Conservation (phyloP, 2,888 invertebrate species). For the Autographa pulchrina region DNA sequence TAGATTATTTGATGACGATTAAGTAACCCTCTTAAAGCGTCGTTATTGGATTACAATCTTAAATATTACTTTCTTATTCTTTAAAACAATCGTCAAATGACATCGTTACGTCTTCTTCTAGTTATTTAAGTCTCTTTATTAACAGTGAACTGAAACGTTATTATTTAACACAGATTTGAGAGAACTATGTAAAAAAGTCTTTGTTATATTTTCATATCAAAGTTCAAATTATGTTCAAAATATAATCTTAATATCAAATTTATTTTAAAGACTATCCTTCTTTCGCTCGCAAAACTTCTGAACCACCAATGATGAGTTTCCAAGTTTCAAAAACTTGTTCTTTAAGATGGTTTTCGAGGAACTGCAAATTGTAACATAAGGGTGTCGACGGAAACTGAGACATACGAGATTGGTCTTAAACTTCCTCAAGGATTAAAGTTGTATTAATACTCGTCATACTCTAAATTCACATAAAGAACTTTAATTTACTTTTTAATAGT, state of each 20-base stretch:
- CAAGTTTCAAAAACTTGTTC: constrained; percentile 43
- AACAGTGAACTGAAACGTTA: too few relatives aligned
- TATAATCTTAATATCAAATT: constrained; percentile 31
- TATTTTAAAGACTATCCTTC: constrained; percentile 16
- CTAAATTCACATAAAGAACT: neutral
- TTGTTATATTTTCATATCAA: neutral
- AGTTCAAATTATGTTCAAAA: constrained; percentile 11
- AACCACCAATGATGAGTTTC: constrained; percentile 40
- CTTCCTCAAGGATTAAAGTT: constrained; percentile 14
- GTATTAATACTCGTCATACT: neutral
- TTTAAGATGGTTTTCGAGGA: constrained; percentile 36
- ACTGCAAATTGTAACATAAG: constrained; percentile 38
- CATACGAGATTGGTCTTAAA: constrained; percentile 34
- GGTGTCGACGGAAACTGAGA: constrained; percentile 13
- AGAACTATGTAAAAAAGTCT: too few relatives aligned
- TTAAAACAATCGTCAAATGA: constrained; percentile 11
- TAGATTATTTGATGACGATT: constrained; percentile 28
- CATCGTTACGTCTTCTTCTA: neutral
- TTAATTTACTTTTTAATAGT: too few relatives aligned
- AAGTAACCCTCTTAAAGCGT: constrained; percentile 25
- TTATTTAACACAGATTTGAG: too few relatives aligned
- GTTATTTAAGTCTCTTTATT: neutral
- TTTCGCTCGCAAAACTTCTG: constrained; percentile 29
- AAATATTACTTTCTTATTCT: constrained; percentile 6
- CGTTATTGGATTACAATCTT: constrained; percentile 28